Base-by-base conservation (phyloP, 2,113 vertebrate genomes). In the Cariama cristata region DNA sequence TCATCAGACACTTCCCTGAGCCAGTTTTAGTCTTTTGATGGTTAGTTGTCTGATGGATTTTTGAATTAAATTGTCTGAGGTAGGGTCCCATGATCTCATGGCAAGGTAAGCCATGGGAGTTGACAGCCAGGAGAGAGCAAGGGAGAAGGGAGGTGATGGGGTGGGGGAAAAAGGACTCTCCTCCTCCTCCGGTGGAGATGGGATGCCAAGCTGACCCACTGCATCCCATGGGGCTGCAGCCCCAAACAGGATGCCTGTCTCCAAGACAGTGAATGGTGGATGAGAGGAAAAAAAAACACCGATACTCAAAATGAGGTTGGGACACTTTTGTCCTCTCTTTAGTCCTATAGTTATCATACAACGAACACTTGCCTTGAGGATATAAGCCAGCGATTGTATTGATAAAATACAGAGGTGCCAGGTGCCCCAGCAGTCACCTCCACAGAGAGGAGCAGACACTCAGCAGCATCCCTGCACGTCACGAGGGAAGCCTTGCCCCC, bases 401-500 rank as follows among this genome's bases (percentile, higher is more conserved):
- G 23, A 47, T 56, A 56, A 81, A 86, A 89, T 11, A 30, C 2
- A 11, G 73, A 20, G 11, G 16, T 63, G 8, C 21, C 20, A 63
- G 22, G 26, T 63, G 17, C 38, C n/a, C 80, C 42, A 55, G 58
- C 58, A 84, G 26, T n/a, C 38, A 28, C 8, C 5, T 28, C 53
- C 42, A 11, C 2, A 11, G 49, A 55, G 14, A 53, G 52, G 26
- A 75, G 24, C 30, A 56, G 47, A 24, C n/a, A 63, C 3, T 20
- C 35, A 38, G 23, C 30, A 82, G 74, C 47, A 79, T 4, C 22
- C 3, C 19, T 35, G 1, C 1, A 0, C 1, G 4, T 35, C 45
- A 32, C 11, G 23, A 77, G 24, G 42, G 21, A 86, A 75, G 15
- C 4, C 49, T 68, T 73, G 38, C 2, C 14, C 35, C 27, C 16